These are phyloP conservation scores for Butastur rufipennis DNA, from an alignment of 2,113 vertebrate species.

Conservation along the genomic window DNA sequence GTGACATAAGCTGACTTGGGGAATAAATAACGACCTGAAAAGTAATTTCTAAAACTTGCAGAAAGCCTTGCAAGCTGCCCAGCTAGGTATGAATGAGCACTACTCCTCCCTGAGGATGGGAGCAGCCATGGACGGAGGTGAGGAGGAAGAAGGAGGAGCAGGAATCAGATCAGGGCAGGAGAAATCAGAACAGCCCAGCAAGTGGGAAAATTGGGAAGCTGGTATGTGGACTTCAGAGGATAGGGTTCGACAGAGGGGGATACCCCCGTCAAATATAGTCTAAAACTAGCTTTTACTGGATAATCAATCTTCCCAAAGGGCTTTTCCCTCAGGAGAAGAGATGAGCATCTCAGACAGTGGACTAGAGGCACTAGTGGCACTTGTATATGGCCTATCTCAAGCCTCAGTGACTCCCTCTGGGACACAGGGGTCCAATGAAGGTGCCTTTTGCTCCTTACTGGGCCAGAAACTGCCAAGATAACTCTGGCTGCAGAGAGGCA, in stretches of 20 bases:
- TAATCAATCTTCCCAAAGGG: not conserved
- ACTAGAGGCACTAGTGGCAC: not conserved
- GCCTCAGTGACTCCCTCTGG: not conserved
- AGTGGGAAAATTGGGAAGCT: not conserved
- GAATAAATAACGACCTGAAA: not conserved
- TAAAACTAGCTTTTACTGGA: not conserved
- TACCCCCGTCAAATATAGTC: not conserved
- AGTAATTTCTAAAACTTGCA: not conserved
- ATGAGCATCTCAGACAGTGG: not conserved
- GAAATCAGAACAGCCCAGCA: not conserved
- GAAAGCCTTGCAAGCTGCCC: not conserved
- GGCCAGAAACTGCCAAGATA: not conserved
- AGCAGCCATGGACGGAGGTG: fast-evolving
- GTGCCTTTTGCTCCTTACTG: not conserved
- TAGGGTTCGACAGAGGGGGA: not conserved
- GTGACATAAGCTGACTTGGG: not conserved
- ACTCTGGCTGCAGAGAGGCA: not conserved
- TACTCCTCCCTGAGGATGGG: not conserved
- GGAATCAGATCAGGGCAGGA: not conserved
- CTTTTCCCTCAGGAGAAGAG: not conserved
- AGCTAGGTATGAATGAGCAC: not conserved
- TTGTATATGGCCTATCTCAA: not conserved
- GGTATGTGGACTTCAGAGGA: not conserved
- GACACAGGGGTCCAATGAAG: not conserved
- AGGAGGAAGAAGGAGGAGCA: not conserved